phyloP scores from a whole-genome alignment of 2,888 invertebrate species.

The Agrotis ipsilon region DNA sequence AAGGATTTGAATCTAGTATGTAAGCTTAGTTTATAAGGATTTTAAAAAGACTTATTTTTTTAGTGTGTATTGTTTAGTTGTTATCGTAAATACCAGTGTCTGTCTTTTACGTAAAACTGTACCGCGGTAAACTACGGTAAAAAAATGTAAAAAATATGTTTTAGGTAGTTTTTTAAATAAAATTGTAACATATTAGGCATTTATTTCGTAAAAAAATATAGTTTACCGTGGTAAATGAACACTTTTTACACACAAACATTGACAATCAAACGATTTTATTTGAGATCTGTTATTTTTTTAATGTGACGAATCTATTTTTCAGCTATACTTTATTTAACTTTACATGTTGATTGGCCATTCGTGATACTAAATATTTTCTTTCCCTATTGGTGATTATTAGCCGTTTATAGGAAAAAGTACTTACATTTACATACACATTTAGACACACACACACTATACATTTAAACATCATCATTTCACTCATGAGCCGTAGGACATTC shows the following conservation, averaged over 20 bases:
- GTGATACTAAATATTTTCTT: neutral
- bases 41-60: conserved; percentile 88
- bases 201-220: conserved; percentile 26
- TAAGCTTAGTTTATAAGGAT: conserved; percentile 77
- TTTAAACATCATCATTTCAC: too few relatives aligned
- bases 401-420: too few relatives aligned
- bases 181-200: conserved; percentile 27
- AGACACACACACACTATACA: too few relatives aligned
- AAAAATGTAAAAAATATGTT: conserved; percentile 16
- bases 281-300: conserved; percentile 27
- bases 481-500: too few relatives aligned
- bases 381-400: too few relatives aligned
- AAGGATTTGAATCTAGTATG: conserved; percentile 81
- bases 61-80: conserved; percentile 70
- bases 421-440: too few relatives aligned
- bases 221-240: conserved; percentile 39
- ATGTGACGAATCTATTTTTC: conserved; percentile 14
- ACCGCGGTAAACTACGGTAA: conserved; percentile 33
- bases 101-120: conserved; percentile 50
- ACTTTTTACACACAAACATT: conserved; percentile 21
- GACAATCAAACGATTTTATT: conserved; percentile 23
- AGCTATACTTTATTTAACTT: conserved; percentile 14
- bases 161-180: conserved; percentile 16
- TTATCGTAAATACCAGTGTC: conserved; percentile 72
- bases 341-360: conserved; percentile 33